Percentiles rank a stretch among this genome's conserved stretches.
These are phyloP conservation scores for Noctua janthina DNA, from an alignment of 2,888 invertebrate genomes.

Conservation along the genomic window DNA sequence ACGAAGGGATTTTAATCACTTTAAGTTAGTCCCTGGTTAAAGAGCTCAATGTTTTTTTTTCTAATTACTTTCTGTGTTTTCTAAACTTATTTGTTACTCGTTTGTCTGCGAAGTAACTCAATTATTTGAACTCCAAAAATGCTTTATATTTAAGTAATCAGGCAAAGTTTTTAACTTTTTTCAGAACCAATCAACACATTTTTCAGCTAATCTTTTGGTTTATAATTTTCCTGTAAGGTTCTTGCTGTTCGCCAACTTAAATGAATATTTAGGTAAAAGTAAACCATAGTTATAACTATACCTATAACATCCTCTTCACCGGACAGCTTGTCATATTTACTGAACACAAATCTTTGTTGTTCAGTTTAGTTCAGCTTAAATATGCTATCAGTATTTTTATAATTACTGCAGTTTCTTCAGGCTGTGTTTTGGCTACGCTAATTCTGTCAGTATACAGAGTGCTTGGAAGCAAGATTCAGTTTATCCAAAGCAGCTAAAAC, in stretches of 20 bases:
- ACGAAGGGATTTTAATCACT: neutral
- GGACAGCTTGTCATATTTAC: neutral
- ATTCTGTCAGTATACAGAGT: too few relatives aligned
- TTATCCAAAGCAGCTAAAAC: neutral
- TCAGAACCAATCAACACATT: too few relatives aligned
- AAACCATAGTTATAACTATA: neutral
- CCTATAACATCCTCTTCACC: neutral
- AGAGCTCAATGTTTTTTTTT: neutral
- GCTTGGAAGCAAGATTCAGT: neutral
- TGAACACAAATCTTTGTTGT: neutral
- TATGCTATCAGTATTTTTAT: neutral
- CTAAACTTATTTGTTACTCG: too few relatives aligned
- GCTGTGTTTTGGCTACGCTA: accelerated
- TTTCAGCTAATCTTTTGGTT: too few relatives aligned
- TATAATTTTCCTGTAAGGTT: too few relatives aligned
- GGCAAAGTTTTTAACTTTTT: too few relatives aligned
- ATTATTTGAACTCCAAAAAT: neutral
- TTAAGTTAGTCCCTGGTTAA: neutral
- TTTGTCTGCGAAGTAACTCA: neutral
- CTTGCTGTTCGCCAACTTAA: neutral
- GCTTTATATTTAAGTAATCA: too few relatives aligned
- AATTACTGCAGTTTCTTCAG: neutral
- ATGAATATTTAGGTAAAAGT: too few relatives aligned
- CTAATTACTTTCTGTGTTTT: neutral
- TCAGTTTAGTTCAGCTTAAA: neutral